Percentiles rank a stretch among this genome's conserved stretches.
These are phyloP conservation scores for Diabrotica undecimpunctata DNA, from an alignment of 1,140 invertebrate species.

Conservation along the genomic window DNA sequence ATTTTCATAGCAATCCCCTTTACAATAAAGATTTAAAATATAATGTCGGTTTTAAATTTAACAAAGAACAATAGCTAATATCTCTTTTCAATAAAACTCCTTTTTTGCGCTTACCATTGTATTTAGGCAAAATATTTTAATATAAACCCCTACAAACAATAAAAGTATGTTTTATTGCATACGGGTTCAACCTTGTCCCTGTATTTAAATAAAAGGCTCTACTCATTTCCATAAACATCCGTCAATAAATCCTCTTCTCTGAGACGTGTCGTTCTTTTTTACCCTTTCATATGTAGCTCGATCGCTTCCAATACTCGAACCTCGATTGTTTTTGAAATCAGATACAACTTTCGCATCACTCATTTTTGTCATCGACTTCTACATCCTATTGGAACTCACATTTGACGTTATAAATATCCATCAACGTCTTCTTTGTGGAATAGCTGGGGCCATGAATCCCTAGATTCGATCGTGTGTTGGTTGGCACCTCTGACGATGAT, in stretches of 20 bases:
- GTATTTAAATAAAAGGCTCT: too few species aligned
- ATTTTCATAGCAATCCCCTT: too few species aligned
- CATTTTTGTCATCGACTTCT: neutral
- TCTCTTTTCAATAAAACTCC: too few species aligned
- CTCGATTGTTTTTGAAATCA: conserved; percentile 1
- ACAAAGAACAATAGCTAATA: too few species aligned
- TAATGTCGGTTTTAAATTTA: too few species aligned
- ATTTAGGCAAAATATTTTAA: too few species aligned
- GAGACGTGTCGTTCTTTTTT: neutral
- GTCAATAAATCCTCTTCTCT: neutral
- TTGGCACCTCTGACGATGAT: neutral
- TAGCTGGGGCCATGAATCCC: neutral
- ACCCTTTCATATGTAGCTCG: neutral
- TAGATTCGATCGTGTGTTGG: neutral
- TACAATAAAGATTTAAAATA: too few species aligned
- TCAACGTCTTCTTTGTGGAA: neutral
- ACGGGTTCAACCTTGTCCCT: too few species aligned
- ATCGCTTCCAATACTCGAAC: neutral
- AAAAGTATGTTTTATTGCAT: too few species aligned
- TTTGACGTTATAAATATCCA: neutral
- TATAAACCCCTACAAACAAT: too few species aligned
- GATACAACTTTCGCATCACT: neutral
- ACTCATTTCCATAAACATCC: neutral
- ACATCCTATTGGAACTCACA: neutral
- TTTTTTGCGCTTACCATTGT: too few species aligned